Evolutionary conservation across 2,888 invertebrate species (phyloP).

Genomic region (Epinotia demarniana): DNA sequence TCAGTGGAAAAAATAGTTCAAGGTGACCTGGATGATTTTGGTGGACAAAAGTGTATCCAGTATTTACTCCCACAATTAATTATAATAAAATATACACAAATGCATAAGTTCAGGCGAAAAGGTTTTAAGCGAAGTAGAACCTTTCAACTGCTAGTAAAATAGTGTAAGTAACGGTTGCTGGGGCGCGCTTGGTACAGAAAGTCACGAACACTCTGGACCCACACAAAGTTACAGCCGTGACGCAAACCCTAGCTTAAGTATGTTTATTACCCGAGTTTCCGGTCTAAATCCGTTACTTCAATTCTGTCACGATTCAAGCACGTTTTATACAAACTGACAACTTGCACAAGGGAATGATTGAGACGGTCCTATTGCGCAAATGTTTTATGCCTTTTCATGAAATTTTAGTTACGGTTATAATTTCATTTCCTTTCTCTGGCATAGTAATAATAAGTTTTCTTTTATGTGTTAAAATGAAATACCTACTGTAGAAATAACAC

Average conservation of each 20-base stretch:
- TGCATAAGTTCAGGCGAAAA: background rate
- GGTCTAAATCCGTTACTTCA: conserved; percentile 10
- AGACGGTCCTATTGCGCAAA: background rate
- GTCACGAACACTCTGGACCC: background rate
- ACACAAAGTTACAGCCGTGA: conserved; percentile 21
- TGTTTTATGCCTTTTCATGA: too few relatives aligned
- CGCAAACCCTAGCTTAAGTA: conserved; percentile 20
- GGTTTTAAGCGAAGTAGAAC: background rate
- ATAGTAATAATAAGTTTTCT: too few relatives aligned
- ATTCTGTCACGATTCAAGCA: conserved; percentile 3
- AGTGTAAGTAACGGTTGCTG: background rate
- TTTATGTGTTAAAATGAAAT: too few relatives aligned
- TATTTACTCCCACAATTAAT: too few relatives aligned
- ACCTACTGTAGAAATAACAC: too few relatives aligned
- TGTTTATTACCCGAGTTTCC: conserved; percentile 28
- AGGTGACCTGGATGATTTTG: too few relatives aligned
- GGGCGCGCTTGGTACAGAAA: background rate
- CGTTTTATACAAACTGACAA: background rate
- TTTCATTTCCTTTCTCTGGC: too few relatives aligned
- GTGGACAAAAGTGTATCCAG: too few relatives aligned
- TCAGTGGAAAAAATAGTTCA: too few relatives aligned
- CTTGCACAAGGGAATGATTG: background rate
- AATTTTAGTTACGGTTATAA: too few relatives aligned
- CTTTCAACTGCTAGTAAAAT: background rate
- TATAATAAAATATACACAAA: too few relatives aligned